phyloP scores from a whole-genome alignment of 2,888 invertebrate species.

The Andrena marginata region DNA sequence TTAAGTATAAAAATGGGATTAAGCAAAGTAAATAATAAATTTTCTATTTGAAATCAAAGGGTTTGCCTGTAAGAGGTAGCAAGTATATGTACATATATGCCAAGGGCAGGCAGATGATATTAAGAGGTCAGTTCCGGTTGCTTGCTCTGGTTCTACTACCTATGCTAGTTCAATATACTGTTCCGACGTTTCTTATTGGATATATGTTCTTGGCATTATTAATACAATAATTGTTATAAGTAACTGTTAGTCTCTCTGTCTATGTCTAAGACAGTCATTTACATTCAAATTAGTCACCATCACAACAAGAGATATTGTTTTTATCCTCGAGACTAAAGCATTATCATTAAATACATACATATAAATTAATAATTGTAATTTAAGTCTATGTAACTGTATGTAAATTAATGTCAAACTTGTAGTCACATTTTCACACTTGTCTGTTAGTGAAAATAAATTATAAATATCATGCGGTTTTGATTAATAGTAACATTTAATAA shows the following conservation, averaged over 20 bases:
- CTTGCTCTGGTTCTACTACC: constrained; percentile 26
- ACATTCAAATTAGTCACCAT: constrained; percentile 14
- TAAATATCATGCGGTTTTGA: too few relatives aligned
- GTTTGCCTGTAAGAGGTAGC: constrained; percentile 19
- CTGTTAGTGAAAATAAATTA: too few relatives aligned
- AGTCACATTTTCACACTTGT: too few relatives aligned
- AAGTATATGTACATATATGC: constrained; percentile 45
- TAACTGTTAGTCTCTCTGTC: too few relatives aligned
- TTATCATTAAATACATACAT: constrained; percentile 4
- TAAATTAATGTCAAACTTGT: too few relatives aligned
- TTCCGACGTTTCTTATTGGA: constrained; percentile 40
- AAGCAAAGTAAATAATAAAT: background rate
- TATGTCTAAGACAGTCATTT: constrained; percentile 5
- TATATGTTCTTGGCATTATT: background rate
- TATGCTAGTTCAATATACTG: constrained; percentile 24
- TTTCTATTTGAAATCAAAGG: constrained; percentile 17
- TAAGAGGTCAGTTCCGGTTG: constrained; percentile 66
- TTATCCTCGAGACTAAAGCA: background rate
- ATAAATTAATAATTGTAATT: constrained; percentile 3
- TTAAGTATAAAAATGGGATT: background rate
- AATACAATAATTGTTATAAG: background rate
- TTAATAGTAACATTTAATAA: too few relatives aligned
- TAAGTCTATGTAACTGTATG: background rate
- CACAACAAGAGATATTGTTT: background rate
- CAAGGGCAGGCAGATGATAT: constrained; percentile 56